A percentile compares a stretch with the other conserved stretches of the same genome.
phyloP scores from a whole-genome alignment of 1,140 invertebrate species.

The Pseudomyrmex cubaensis region DNA sequence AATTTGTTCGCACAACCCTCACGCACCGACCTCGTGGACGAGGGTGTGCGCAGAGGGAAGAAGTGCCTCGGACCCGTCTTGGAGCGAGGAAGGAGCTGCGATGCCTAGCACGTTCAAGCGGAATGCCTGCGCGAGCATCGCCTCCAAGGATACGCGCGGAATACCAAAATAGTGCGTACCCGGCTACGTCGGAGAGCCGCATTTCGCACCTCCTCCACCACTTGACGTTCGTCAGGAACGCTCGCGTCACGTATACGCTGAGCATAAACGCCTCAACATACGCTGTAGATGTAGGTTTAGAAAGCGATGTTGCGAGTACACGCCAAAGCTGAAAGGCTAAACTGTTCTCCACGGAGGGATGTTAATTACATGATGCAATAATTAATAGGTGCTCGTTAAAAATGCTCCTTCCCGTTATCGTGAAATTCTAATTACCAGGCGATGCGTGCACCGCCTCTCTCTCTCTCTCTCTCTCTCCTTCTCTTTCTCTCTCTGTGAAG shows the following conservation, averaged over 20 bases:
- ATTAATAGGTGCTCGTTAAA: not conserved
- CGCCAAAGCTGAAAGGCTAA: not conserved
- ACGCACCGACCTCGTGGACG: not conserved
- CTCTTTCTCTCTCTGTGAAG: not conserved
- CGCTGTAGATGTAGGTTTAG: not conserved
- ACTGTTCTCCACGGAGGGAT: not conserved
- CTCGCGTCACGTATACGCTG: not conserved
- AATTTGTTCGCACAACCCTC: constrained; percentile 70
- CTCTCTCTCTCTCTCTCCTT: no score
- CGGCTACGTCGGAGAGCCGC: constrained; percentile 20
- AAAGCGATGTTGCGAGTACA: not conserved
- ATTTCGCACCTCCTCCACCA: constrained; percentile 19
- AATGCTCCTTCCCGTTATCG: not conserved
- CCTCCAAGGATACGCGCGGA: constrained; percentile 58
- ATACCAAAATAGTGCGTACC: constrained; percentile 65
- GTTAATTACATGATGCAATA: constrained; percentile 6
- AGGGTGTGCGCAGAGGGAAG: no score
- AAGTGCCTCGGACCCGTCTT: not conserved
- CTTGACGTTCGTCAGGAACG: not conserved
- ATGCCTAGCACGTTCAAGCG: constrained; percentile 70
- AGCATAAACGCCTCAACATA: not conserved
- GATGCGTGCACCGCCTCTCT: not conserved
- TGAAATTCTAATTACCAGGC: not conserved
- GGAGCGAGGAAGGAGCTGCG: not conserved
- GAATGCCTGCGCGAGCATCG: constrained; percentile 74